phyloP scores from a whole-genome alignment of 2,797 vertebrate species.

The Sebastes hopkinsi region DNA sequence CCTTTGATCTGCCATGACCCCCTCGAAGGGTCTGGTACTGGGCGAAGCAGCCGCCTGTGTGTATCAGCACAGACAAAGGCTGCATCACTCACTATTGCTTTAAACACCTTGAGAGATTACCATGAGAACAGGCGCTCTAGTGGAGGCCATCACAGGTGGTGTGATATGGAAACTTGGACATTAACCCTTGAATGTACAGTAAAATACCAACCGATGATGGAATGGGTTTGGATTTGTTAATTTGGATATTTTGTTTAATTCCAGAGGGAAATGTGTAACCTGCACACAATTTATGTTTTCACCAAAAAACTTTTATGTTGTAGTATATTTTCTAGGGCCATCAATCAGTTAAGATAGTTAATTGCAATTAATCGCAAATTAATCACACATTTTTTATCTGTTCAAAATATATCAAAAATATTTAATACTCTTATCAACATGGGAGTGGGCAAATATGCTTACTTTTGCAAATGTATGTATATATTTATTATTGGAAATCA shows the following conservation, averaged over 20 bases:
- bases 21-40: slow-evolving; percentile 77
- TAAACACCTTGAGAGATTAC: slow-evolving; percentile 77
- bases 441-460: no score
- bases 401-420: not conserved
- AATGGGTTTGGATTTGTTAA: not conserved
- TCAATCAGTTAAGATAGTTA: accelerated
- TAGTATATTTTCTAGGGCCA: accelerated
- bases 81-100: slow-evolving; percentile 78
- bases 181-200: slow-evolving; percentile 61
- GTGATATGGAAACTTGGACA: slow-evolving; percentile 49
- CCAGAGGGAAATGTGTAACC: not conserved
- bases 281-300: not conserved
- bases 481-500: no score
- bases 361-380: accelerated
- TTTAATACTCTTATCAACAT: no score
- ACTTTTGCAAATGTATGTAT: no score
- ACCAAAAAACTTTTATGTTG: not conserved
- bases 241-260: not conserved
- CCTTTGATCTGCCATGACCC: slow-evolving; percentile 88
- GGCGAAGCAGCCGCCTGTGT: slow-evolving; percentile 70
- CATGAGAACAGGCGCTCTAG: slow-evolving; percentile 65
- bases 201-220: slow-evolving; percentile 3
- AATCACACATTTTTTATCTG: not conserved
- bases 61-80: slow-evolving; percentile 76
- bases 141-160: slow-evolving; percentile 61